Base-by-base conservation (phyloP, 2,888 invertebrate species). In the Nycteola revayana region DNA sequence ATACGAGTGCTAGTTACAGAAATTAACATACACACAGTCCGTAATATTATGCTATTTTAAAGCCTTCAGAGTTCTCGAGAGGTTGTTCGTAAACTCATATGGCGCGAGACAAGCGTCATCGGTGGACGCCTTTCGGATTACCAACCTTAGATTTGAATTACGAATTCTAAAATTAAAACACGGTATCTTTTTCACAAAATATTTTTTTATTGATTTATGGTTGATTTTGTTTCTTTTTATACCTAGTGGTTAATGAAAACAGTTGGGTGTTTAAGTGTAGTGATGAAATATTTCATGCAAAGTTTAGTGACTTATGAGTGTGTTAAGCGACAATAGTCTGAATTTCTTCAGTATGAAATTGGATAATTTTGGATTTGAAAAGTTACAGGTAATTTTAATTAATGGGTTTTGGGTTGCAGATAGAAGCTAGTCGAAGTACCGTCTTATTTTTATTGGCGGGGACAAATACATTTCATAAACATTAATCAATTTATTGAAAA, bases 311-410 rank as follows among this genome's bases (percentile, higher is more conserved):
- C 47, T 28, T 39, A 59, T 50, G 50, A 53, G 45, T 55, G 47
- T 34, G 23, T 31, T 34, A 27, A 8, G 27, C 25, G 40, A 29
- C 14, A 28, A 33, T 51, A 52, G 61, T 57, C 42, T 52, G 31
- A 60, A 60, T 45, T 43, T 55, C 40, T 54, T 49, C 48, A 67
- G 41, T 25, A 88, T 88, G 88, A 88, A 87, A 75, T 66, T 88
- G 76, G 87, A 88, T 74, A 88, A 87, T 60, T 78, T 78, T 66
- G 83, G 85, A 69, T 84, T 85, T 66, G 84, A 87, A 61, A 85
- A 84, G 59, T 66, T 87, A 57, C 84, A 87, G 85, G 88, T 86
- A 41, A n/a, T n/a, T n/a, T n/a, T n/a, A n/a, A n/a, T n/a, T n/a
- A n/a, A n/a, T n/a, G n/a, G n/a, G n/a, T n/a, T n/a, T n/a, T n/a